phyloP scores from a whole-genome alignment of 1,140 invertebrate species.

The Penaeus indicus region DNA sequence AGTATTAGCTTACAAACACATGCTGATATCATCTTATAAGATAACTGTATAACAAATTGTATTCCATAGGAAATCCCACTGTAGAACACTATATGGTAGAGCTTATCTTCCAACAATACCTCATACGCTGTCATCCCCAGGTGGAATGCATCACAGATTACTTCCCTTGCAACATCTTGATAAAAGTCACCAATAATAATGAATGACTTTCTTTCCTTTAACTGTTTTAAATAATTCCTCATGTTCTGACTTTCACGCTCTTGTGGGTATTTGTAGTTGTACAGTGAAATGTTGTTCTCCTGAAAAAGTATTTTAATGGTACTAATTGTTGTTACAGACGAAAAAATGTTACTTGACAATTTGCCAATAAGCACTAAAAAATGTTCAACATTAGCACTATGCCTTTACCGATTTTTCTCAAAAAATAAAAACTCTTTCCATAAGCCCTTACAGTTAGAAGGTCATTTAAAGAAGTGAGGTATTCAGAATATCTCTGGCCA shows the following conservation, averaged over 20 bases:
- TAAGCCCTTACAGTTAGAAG: slow-evolving; percentile 71
- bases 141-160: slow-evolving; percentile 84
- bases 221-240: slow-evolving; percentile 73
- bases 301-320: background rate
- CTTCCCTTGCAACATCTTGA: slow-evolving; percentile 77
- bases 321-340: no score
- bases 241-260: slow-evolving; percentile 52
- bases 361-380: no score
- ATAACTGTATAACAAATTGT: no score
- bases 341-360: no score
- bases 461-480: slow-evolving; percentile 81
- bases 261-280: slow-evolving; percentile 55
- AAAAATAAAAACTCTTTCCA: background rate
- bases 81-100: no score
- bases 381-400: background rate
- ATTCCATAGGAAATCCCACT: no score
- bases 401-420: background rate
- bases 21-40: background rate
- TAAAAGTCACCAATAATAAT: slow-evolving; percentile 88
- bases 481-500: slow-evolving; percentile 85
- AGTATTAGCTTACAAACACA: background rate
- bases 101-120: slow-evolving; percentile 24
- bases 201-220: slow-evolving; percentile 76
- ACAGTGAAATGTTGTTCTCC: slow-evolving; percentile 51
- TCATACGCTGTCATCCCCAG: slow-evolving; percentile 72